Conservation (phyloP, 2,113 vertebrate species). For the Pomatorhinus ruficollis region DNA sequence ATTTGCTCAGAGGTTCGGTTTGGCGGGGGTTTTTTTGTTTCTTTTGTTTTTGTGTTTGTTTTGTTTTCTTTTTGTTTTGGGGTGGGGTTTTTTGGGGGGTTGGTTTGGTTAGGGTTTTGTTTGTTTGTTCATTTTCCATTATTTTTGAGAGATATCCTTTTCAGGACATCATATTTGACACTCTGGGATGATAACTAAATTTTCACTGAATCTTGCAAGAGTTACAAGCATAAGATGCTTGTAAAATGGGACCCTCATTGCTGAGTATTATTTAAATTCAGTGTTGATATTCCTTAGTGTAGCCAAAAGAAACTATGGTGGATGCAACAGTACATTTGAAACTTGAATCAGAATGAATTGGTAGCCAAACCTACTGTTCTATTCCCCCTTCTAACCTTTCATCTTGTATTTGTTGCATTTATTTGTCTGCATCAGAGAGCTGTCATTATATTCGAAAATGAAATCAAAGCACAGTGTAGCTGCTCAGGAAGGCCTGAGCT, state of each 20-base stretch:
- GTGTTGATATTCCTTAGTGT: background rate
- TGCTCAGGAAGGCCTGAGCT: background rate
- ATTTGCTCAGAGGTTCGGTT: background rate
- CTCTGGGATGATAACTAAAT: background rate
- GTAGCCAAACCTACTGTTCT: background rate
- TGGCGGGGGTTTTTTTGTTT: background rate
- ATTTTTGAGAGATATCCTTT: background rate
- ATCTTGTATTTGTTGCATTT: background rate
- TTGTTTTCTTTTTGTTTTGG: background rate
- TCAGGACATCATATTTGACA: background rate
- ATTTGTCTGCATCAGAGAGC: background rate
- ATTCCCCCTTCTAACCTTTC: background rate
- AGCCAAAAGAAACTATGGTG: background rate
- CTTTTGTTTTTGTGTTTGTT: background rate
- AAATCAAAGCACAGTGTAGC: background rate
- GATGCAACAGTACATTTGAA: background rate
- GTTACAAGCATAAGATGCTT: background rate
- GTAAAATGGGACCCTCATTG: background rate
- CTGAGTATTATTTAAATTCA: background rate
- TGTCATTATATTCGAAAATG: background rate
- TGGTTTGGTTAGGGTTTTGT: background rate
- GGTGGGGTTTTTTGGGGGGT: background rate
- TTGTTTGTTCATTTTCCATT: background rate
- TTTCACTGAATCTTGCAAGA: background rate
- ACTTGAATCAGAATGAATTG: background rate